Base-by-base conservation (phyloP, 2,797 vertebrate species). In the Gastrophryne carolinensis region DNA sequence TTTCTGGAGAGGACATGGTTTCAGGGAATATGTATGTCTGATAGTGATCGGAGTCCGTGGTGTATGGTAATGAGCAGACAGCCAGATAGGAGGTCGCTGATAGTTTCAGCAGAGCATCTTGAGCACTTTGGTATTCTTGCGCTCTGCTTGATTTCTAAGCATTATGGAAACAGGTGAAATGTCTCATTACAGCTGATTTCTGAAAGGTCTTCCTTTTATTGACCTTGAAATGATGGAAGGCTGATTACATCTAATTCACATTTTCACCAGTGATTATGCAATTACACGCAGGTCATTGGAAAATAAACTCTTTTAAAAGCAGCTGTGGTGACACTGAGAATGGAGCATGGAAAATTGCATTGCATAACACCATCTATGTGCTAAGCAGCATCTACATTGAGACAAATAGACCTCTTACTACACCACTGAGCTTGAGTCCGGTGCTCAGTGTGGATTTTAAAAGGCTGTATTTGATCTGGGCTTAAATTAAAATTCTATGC, bases 251-350 rank as follows among this genome's bases (percentile, higher is more conserved):
- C 58, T 70, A 77, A 76, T 76, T 76, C 65, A 76, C 49, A 76
- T 62, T 76, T 75, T 77, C 50, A 77, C 74, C 66, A 70, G 69
- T 77, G 66, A 77, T 77, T 77, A 77, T 56, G 74, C 74, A 77
- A 70, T 77, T 70, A 70, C 66, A 70, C 26, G 66, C 66, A 77
- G 66, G 58, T 77, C 66, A 77, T 70, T 35, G 27, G 35, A 70
- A 70, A 71, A 71, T 77, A 77, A 63, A 57, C 65, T 15, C 47
- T 68, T 65, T 62, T 76, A 69, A 62, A 76, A 70, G 65, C 73
- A 76, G 56, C 65, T 76, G 73, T 30, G 24, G 29, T 68, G 27
- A 23, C 57, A 61, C 64, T 27, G 23, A 61, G 54, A 68, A 52
- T 12, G 32, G 17, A 75, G 41, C 56, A 56, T 69, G 57, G 56